Conservation (phyloP, 2,113 vertebrate species). For the Tetrao urogallus region DNA sequence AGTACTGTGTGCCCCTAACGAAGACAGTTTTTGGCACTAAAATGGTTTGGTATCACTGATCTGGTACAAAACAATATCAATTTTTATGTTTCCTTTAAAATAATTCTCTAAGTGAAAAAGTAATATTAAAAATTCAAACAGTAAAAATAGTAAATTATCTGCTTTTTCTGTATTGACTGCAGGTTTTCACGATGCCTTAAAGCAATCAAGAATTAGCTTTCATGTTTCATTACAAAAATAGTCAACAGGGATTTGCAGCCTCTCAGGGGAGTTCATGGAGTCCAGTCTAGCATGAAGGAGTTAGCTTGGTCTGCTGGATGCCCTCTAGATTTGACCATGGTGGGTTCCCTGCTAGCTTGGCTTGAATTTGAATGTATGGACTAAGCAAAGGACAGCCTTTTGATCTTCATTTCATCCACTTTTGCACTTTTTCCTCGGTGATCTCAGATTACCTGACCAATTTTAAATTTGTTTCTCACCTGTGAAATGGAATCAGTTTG, state of each 20-base stretch:
- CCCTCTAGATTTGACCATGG: neutral
- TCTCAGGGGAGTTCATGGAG: neutral
- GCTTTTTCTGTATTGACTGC: neutral
- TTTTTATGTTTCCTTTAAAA: neutral
- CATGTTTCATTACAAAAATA: neutral
- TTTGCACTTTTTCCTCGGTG: neutral
- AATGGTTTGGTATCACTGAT: neutral
- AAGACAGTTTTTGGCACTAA: neutral
- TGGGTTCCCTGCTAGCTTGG: neutral
- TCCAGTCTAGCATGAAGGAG: neutral
- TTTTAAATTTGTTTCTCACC: neutral
- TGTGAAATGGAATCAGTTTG: neutral
- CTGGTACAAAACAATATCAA: neutral
- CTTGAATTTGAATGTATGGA: neutral
- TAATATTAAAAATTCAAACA: neutral
- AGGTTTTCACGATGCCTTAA: neutral
- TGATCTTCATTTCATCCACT: neutral
- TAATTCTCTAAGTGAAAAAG: neutral
- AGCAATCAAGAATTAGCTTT: neutral
- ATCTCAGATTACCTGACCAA: neutral
- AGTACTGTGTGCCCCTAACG: neutral
- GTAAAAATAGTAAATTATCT: neutral
- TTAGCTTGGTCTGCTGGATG: neutral
- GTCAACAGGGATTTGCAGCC: neutral
- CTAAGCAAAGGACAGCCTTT: neutral